Conservation (phyloP, 2,888 invertebrate genomes). For the Chymomyza caudatula region DNA sequence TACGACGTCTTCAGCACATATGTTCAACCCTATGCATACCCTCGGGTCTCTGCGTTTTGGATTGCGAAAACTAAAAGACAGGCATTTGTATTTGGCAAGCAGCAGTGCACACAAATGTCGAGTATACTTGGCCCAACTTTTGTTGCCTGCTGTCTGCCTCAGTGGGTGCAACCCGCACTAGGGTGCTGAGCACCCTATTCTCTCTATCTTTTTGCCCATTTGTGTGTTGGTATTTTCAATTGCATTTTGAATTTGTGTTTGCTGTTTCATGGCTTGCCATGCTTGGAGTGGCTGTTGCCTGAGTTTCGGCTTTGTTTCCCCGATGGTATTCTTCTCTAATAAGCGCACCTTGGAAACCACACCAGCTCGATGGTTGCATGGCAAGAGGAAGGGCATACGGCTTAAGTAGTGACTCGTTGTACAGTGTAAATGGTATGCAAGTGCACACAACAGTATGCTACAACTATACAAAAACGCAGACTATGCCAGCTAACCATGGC, state of each 20-base stretch:
- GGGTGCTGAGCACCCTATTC: not conserved
- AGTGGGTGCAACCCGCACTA: not conserved
- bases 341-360: not conserved
- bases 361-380: not conserved
- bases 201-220: not conserved
- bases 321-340: slow-evolving; percentile 2
- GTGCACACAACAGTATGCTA: not conserved
- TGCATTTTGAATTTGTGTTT: slow-evolving; percentile 29
- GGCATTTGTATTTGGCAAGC: slow-evolving; percentile 13
- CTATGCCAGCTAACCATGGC: not conserved
- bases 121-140: not conserved
- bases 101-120: not conserved
- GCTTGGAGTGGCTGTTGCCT: not conserved
- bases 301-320: not conserved
- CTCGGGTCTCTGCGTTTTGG: not conserved
- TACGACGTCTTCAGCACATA: not conserved
- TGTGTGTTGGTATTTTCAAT: slow-evolving; percentile 18
- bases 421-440: not conserved
- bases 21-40: not conserved
- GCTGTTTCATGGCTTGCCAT: not conserved
- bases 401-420: no score
- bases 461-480: not conserved
- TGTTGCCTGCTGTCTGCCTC: not conserved
- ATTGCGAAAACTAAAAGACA: not conserved
- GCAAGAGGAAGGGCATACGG: no score